Base-by-base conservation (phyloP, 2,113 vertebrate genomes). In the Pao palembangensis region DNA sequence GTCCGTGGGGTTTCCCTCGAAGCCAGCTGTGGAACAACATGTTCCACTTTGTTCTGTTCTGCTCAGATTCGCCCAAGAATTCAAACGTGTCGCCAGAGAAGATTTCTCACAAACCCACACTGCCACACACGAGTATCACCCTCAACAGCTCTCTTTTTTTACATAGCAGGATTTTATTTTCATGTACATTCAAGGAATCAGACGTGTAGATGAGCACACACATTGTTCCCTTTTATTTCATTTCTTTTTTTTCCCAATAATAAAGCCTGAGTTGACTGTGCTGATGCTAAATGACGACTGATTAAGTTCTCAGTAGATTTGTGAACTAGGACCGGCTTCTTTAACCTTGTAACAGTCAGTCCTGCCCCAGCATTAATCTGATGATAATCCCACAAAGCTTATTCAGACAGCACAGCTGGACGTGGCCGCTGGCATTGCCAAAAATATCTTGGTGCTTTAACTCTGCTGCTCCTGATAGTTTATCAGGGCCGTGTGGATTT, bases 311-410 rank as follows among this genome's bases (percentile, higher is more conserved):
- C 28, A 15, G 43, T 74, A 64, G 63, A 67, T 76, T 73, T 77
- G 60, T 75, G 58, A 76, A 50, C 65, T 55, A 60, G 58, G 46
- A 68, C 70, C 75, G 74, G 31, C 15, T 81, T 74, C 77, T 80
- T 76, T 82, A 82, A 85, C 81, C 79, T 78, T 69, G 53, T n/a
- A 6, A 73, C 79, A 46, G 60, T 71, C 67, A 41, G 28, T 64
- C 58, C 59, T 51, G 78, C 78, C 42, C 59, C 64, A 58, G 64
- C 77, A 80, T 79, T 88, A 88, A 86, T 87, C 85, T 82, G 82
- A 78, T 75, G 71, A 73, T 88, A 88, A 88, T 88, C 85, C 86
- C 75, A 67, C 84, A 75, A 81, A 78, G 63, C 76, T 84, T 58
- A 55, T 75, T 79, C 69, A 54, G 68, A 79, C 53, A 61, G 82